These are phyloP conservation scores for Origma solitaria DNA, from an alignment of 2,113 vertebrate species.

Conservation along the genomic window DNA sequence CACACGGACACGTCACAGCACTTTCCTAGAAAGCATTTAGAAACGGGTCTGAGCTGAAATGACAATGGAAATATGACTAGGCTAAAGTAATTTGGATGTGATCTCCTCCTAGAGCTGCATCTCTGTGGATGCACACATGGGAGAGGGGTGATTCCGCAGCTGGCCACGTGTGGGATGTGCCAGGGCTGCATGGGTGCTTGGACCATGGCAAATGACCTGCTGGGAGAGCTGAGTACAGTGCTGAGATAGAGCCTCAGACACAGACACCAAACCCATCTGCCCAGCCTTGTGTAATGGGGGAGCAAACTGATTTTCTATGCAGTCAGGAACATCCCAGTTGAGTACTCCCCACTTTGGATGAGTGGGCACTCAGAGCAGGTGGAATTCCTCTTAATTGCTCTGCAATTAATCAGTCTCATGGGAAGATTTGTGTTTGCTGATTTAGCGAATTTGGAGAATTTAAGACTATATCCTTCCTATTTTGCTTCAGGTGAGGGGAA, in stretches of 20 bases:
- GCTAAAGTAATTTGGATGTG: background rate
- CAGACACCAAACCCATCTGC: background rate
- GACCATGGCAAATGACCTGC: rapidly evolving
- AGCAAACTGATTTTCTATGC: background rate
- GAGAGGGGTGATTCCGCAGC: background rate
- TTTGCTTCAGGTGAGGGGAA: background rate
- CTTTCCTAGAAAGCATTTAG: background rate
- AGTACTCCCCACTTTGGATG: background rate
- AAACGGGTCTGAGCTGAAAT: background rate
- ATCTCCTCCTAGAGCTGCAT: background rate
- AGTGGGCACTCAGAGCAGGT: background rate
- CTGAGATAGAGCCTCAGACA: background rate
- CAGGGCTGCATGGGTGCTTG: rapidly evolving
- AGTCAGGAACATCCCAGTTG: background rate
- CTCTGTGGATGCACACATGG: rapidly evolving
- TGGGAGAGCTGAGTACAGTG: background rate
- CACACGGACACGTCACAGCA: background rate
- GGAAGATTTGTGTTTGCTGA: background rate
- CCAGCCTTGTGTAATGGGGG: rapidly evolving
- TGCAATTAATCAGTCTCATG: rapidly evolving
- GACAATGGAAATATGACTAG: background rate
- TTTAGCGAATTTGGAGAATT: background rate
- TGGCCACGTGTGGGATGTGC: rapidly evolving
- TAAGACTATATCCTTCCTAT: background rate
- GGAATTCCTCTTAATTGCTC: rapidly evolving